Percentiles rank a stretch among this genome's conserved stretches.
Conservation (phyloP, 1,140 invertebrate genomes). For the Trichogramma pretiosum region DNA sequence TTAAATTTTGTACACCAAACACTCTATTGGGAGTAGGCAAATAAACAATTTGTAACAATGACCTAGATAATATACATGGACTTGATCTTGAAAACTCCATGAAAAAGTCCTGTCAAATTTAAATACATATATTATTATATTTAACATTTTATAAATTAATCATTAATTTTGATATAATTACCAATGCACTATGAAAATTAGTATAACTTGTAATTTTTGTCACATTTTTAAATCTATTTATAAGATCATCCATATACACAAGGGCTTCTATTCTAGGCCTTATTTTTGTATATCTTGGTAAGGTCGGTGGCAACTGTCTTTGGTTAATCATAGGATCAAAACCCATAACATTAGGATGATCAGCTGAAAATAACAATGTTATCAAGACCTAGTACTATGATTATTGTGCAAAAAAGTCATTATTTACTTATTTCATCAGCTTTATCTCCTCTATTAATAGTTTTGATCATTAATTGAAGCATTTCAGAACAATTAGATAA, state of each 20-base stretch:
- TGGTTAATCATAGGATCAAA: constrained; percentile 95
- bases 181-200: constrained; percentile 75
- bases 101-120: constrained; percentile 96
- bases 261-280: constrained; percentile 74
- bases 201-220: constrained; percentile 72
- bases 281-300: constrained; percentile 92
- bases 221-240: constrained; percentile 70
- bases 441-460: constrained; percentile 65
- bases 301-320: constrained; percentile 89
- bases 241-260: constrained; percentile 74
- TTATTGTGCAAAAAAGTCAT: constrained; percentile 36
- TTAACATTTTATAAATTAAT: constrained; percentile 1
- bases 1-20: constrained; percentile 51
- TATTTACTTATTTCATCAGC: constrained; percentile 59
- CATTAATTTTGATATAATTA: constrained; percentile 35
- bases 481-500: constrained; percentile 64
- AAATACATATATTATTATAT: constrained; percentile 27
- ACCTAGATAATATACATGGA: constrained; percentile 90
- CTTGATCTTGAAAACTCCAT: constrained; percentile 77
- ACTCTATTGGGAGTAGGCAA: constrained; percentile 47
- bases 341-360: constrained; percentile 58
- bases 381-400: constrained; percentile 72
- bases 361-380: constrained; percentile 34
- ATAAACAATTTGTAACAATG: constrained; percentile 79
- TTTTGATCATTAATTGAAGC: constrained; percentile 70